Percentiles rank a stretch among this genome's conserved stretches.
These are phyloP conservation scores for Oscheius sp. DNA, from an alignment of 2,888 invertebrate genomes.

Conservation along the genomic window DNA sequence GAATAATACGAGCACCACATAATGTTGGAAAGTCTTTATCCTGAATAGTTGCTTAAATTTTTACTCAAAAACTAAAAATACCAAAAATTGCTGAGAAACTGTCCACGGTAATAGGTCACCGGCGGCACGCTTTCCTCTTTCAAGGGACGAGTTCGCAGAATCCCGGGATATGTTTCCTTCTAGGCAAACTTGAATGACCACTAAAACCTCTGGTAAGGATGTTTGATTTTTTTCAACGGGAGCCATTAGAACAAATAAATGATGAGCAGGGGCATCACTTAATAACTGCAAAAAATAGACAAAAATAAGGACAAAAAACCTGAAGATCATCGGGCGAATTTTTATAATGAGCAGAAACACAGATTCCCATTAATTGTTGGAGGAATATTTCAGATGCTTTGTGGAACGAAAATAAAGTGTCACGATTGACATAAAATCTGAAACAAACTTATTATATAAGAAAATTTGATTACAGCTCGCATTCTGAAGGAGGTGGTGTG, in stretches of 20 bases:
- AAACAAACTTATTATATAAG: conserved; percentile 26
- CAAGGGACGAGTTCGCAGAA: conserved; percentile 84
- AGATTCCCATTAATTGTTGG: conserved; percentile 89
- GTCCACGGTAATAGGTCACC: conserved; percentile 99
- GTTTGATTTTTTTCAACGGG: conserved; percentile 80
- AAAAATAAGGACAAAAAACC: conserved; percentile 34
- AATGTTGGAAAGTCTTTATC: conserved; percentile 92
- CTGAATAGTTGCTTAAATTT: conserved; percentile 6
- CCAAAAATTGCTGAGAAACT: conserved; percentile 84
- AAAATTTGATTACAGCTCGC: conserved; percentile 82
- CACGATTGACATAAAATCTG: conserved; percentile 79
- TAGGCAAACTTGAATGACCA: conserved; percentile 78
- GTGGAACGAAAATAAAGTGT: conserved; percentile 93
- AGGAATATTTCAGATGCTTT: conserved; percentile 86
- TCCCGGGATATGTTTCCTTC: conserved; percentile 80
- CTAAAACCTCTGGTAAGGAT: conserved; percentile 81
- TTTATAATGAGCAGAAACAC: conserved; percentile 98
- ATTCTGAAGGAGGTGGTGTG: conserved; percentile 88
- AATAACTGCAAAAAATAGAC: conserved; percentile 80
- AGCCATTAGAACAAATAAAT: conserved; percentile 91
- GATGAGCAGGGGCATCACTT: conserved; percentile 98
- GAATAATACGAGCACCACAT: conserved; percentile 88
- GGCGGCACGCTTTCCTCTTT: conserved; percentile 88
- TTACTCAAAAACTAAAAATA: conserved; percentile 23
- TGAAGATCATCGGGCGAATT: conserved; percentile 97